Base-by-base conservation (phyloP, 2,888 invertebrate genomes). In the Scelioninae gen. 2 region DNA sequence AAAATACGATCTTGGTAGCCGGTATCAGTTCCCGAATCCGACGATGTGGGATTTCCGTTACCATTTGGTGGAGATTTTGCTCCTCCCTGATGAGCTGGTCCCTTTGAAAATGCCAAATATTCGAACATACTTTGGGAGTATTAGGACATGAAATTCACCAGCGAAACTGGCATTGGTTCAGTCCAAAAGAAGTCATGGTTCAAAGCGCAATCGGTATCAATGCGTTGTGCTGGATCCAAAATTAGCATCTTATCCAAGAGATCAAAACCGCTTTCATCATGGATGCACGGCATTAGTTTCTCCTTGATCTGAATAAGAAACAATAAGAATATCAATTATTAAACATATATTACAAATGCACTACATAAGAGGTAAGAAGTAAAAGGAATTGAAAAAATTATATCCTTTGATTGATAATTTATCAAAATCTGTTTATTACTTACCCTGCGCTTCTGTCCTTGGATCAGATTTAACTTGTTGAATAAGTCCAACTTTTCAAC, bases 181-280 rank as follows among this genome's bases (percentile, higher is more conserved):
- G 94, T 94, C 96, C 97, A 99, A 88, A 99, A 99, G 88, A 98
- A 99, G 85, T 97, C 96, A 83, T 99, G 98, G 87, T 97, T 96
- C 1, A 99, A 85, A 0, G 98, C 97, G 0, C 94, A 93, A 84
- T 98, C 97, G 0, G 96, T 93, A 83, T 97, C 96, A 61, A 90
- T 89, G 64, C 96, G 88, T 85, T 96, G 96, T 0, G 93, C 91
- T 0, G 99, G 99, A 86, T 99, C 97, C 53, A 99, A 87, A 6
- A 94, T 94, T 43, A 99, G 87, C 13, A 99, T 87, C 82, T 94
- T 95, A 83, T 99, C 98, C 0, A 99, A 87, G 10, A 99, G 88
- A 84, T 98, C 97, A 81, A 98, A 93, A 0, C 96, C 98, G 78
- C 93, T 93, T 0, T 94, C 91, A 84, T 97, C 96, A 83, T 95